Evolutionary conservation across 2,888 invertebrate species (phyloP), one percentile per base, ranked within the genome.

Genomic region (Xestia sexstrigata): DNA sequence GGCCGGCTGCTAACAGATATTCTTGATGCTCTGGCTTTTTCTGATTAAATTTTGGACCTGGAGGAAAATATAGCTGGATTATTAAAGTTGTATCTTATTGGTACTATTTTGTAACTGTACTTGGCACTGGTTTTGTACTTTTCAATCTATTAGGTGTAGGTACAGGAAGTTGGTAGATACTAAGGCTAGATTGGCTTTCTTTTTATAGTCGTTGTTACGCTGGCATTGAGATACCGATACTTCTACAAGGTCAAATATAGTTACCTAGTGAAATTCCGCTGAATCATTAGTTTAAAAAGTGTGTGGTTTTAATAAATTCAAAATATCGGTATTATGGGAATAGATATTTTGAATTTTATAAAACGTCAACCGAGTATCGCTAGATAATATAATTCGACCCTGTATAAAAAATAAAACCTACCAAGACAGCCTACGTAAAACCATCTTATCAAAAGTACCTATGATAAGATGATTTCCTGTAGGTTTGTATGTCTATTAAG

Each of bases 1-100:
- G 82, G 20, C 89, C 87, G 30, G 90, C 91, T 20, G 85, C 75
- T 68, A 86, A n/a, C 47, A 94, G 86, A 65, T 89, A 83, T 69
- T 78, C 76, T 47, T 84, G 82, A 70, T 94, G 93, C 15, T 90
- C 89, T 17, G 78, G 77, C 26, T 88, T 83, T n/a, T 87, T 89
- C 81, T 93, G 91, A 85, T 95, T 92, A 78, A 93, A 93, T 77
- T 90, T 81, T 69, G 90, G 69, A 70, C 85, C 82, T 82, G 39
- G 8, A 67, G n/a, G 4, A 45, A 81, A 55, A 67, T 74, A 55
- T 47, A 66, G 23, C 23, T 23, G 26, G 15, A 4, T 65, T 84
- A 69, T 80, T 73, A 26, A 35, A 6, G 11, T 76, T 35, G 20
- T 17, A 70, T 70, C 17, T 42, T 30, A 15, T 52, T 9, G 30